phyloP scores from a whole-genome alignment of 2,113 vertebrate species.

The Grus americana region DNA sequence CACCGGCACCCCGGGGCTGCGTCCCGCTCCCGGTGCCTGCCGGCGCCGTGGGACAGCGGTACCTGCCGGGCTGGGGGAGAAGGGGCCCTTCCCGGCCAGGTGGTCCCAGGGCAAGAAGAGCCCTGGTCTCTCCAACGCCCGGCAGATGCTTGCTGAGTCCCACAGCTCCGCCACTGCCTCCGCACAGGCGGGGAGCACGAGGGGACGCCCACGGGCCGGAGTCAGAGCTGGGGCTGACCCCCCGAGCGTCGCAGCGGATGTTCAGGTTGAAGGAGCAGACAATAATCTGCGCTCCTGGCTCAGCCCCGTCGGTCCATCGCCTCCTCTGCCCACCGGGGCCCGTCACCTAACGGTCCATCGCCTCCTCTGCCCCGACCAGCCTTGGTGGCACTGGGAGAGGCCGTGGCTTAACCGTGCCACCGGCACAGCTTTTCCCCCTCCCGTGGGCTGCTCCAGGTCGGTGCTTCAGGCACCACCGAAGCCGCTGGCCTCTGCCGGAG shows the following conservation, averaged over 20 bases:
- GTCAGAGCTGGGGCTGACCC: neutral
- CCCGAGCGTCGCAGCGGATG: fast-evolving
- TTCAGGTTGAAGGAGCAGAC: neutral
- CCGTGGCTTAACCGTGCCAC: fast-evolving
- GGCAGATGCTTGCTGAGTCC: neutral
- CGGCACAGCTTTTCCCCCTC: neutral
- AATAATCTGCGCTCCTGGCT: neutral
- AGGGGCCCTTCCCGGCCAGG: neutral
- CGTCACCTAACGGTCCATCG: neutral
- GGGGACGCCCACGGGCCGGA: neutral
- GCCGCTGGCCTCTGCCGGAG: neutral
- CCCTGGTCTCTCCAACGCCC: neutral
- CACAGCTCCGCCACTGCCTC: neutral
- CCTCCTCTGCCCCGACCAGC: neutral
- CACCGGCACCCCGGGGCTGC: no score
- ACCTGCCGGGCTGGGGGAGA: neutral
- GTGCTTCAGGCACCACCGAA: neutral
- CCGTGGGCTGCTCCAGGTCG: fast-evolving
- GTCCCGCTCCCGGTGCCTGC: neutral
- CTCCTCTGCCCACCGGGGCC: neutral
- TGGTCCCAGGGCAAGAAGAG: neutral
- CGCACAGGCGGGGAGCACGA: neutral
- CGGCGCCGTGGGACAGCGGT: fast-evolving
- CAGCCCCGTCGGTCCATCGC: neutral
- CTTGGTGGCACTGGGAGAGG: neutral